Percentiles rank a stretch among this genome's conserved stretches.
These are phyloP conservation scores for Rutpela maculata DNA, from an alignment of 2,888 invertebrate species.

Conservation along the genomic window DNA sequence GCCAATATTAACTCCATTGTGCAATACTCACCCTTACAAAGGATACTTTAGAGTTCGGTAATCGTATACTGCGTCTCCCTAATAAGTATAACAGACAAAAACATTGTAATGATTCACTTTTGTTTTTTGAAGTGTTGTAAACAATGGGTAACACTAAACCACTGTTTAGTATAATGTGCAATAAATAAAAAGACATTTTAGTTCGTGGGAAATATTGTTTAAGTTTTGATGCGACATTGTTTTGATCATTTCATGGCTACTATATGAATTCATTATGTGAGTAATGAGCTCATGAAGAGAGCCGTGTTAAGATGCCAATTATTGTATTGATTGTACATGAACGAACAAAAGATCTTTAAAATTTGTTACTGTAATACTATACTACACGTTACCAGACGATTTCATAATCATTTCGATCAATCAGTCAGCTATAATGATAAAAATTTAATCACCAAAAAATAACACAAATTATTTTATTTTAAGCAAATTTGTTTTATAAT, in stretches of 20 bases:
- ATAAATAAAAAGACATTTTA: slow-evolving; percentile 64
- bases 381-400: not conserved
- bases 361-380: not conserved
- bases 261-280: slow-evolving; percentile 36
- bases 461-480: no score
- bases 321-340: slow-evolving; percentile 8
- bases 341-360: not conserved
- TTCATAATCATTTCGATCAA: not conserved
- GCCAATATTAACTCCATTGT: slow-evolving; percentile 28
- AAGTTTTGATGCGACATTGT: slow-evolving; percentile 60
- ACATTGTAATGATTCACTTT: slow-evolving; percentile 73
- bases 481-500: no score
- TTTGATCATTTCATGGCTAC: slow-evolving; percentile 65
- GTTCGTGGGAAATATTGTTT: slow-evolving; percentile 68
- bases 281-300: slow-evolving; percentile 24
- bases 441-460: no score
- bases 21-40: slow-evolving; percentile 30
- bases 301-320: slow-evolving; percentile 38
- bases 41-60: slow-evolving; percentile 4
- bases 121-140: slow-evolving; percentile 72
- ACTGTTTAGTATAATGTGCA: slow-evolving; percentile 69
- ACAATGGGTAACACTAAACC: slow-evolving; percentile 74
- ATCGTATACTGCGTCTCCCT: slow-evolving; percentile 48
- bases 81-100: slow-evolving; percentile 69
- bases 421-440: no score